Evolutionary conservation across 1,140 invertebrate genomes (phyloP).

Genomic region (Anoplolepis gracilipes): DNA sequence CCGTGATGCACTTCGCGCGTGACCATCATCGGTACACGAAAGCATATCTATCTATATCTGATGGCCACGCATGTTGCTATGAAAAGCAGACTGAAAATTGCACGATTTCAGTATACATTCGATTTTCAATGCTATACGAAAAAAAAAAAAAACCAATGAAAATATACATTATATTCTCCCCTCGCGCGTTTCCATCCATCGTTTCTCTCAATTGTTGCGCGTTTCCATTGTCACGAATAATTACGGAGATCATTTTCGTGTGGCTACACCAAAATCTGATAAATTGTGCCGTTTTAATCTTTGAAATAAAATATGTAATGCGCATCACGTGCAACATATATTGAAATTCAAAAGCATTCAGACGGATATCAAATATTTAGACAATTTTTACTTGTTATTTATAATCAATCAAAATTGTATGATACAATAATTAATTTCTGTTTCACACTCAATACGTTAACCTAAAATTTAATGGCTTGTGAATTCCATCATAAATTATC

Average conservation of each 20-base stretch:
- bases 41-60: not conserved
- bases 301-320: conserved; percentile 13
- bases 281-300: conserved; percentile 39
- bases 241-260: conserved; percentile 17
- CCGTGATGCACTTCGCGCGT: conserved; percentile 22
- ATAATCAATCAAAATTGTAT: not conserved
- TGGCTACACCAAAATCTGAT: conserved; percentile 16
- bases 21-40: conserved; percentile 24
- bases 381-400: conserved; percentile 19
- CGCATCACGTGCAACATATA: not conserved
- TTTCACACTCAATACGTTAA: not conserved
- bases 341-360: not conserved
- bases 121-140: too few species aligned
- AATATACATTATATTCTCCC: too few species aligned
- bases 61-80: not conserved
- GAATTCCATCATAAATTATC: not conserved
- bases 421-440: not conserved
- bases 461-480: not conserved
- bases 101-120: not conserved
- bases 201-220: not conserved
- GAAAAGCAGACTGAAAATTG: not conserved
- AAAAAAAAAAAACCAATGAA: too few species aligned
- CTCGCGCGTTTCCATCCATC: too few species aligned
- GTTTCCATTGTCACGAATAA: conserved; percentile 16
- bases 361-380: conserved; percentile 15